Evolutionary conservation across 64 coral and sea anemone genomes (phyloP).

Genomic region (Dendronephthya gigantea): DNA sequence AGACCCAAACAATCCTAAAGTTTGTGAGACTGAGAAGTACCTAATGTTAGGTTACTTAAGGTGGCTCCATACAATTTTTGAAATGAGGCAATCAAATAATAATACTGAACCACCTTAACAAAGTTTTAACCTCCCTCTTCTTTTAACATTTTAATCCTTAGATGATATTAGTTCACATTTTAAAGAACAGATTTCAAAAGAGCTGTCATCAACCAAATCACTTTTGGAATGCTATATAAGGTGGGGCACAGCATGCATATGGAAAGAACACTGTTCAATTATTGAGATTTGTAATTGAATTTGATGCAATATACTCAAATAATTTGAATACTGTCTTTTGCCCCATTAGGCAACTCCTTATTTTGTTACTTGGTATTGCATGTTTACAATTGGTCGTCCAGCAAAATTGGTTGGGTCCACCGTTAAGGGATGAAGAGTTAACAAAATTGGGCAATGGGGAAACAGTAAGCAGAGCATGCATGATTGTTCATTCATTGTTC

Average conservation of each 20-base stretch:
- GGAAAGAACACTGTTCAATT: too few relatives aligned
- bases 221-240: background rate
- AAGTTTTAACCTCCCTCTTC: too few relatives aligned
- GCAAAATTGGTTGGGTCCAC: conserved; percentile 85
- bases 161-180: background rate
- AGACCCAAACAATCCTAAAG: too few relatives aligned
- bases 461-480: background rate
- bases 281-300: too few relatives aligned
- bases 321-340: too few relatives aligned
- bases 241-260: background rate
- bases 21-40: too few relatives aligned
- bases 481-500: background rate
- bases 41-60: too few relatives aligned
- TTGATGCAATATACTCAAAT: too few relatives aligned
- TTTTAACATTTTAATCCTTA: background rate
- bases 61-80: too few relatives aligned
- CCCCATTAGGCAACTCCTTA: conserved; percentile 53
- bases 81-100: too few relatives aligned
- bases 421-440: background rate
- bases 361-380: conserved; percentile 48
- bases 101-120: too few relatives aligned
- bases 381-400: conserved; percentile 78
- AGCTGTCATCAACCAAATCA: background rate
- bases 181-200: background rate
- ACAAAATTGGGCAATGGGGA: conserved; percentile 13